Conservation (phyloP, 2,888 invertebrate species). For the Drosophila atripex region DNA sequence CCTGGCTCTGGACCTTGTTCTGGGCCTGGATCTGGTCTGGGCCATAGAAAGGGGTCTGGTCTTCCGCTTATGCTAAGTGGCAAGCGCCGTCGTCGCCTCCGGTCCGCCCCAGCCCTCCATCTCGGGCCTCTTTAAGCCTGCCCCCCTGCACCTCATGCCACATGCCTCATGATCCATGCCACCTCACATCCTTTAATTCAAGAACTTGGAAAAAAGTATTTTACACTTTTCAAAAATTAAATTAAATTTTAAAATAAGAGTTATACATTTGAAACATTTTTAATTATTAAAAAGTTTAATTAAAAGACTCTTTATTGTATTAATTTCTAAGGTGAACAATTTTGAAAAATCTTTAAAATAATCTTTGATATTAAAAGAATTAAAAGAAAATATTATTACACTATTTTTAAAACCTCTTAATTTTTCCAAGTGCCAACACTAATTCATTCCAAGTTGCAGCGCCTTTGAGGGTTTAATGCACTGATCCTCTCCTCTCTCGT, state of each 20-base stretch:
- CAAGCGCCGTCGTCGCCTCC: conserved; percentile 64
- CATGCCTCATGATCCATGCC: background rate
- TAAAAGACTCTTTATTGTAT: too few relatives aligned
- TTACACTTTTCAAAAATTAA: background rate
- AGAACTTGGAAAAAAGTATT: background rate
- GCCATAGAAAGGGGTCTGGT: conserved; percentile 5
- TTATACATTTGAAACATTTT: too few relatives aligned
- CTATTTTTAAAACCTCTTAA: background rate
- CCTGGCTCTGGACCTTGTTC: background rate
- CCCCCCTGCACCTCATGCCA: background rate
- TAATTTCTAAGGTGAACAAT: too few relatives aligned
- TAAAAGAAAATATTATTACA: background rate
- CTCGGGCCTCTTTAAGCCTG: background rate
- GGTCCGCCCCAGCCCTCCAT: conserved; percentile 10
- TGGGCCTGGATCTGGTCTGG: background rate
- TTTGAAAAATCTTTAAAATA: background rate
- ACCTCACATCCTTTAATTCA: conserved; percentile 9
- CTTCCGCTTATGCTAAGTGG: conserved; percentile 75
- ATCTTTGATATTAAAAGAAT: background rate
- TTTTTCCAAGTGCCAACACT: conserved; percentile 3
- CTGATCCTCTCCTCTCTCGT: conserved; percentile 13
- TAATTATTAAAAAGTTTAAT: too few relatives aligned
- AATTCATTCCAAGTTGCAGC: conserved; percentile 20
- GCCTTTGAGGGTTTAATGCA: conserved; percentile 44
- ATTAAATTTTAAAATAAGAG: background rate